Conservation (phyloP, 2,797 vertebrate genomes). For the Bucorvus abyssinicus region DNA sequence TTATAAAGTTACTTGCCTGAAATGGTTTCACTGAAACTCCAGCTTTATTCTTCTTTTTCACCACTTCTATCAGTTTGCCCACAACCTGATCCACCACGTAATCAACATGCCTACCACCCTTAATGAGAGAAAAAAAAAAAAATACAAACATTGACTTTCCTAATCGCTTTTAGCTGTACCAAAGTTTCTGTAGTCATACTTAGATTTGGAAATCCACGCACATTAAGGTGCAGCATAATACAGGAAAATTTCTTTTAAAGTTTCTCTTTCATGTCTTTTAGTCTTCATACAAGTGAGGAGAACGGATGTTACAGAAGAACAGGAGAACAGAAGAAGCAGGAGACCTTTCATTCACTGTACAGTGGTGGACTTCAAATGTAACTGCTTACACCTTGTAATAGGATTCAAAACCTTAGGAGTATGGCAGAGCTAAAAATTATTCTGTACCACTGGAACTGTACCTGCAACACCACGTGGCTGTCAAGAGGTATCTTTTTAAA, state of each 20-base stretch:
- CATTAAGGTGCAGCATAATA: not conserved
- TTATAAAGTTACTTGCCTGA: slow-evolving; percentile 77
- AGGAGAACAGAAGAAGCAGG: not conserved
- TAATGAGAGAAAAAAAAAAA: not conserved
- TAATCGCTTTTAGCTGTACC: not conserved
- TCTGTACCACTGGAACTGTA: not conserved
- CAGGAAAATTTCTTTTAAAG: not conserved
- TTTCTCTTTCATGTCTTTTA: not conserved
- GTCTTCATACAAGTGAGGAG: not conserved
- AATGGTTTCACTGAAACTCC: slow-evolving; percentile 91
- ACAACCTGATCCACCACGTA: slow-evolving; percentile 92
- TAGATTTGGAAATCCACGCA: not conserved
- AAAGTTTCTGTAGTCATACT: not conserved
- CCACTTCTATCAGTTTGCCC: slow-evolving; percentile 89
- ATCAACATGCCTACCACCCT: slow-evolving; percentile 90
- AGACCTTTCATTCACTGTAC: not conserved
- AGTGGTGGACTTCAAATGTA: not conserved
- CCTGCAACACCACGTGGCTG: not conserved
- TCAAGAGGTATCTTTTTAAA: not conserved
- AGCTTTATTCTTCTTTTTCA: slow-evolving; percentile 94
- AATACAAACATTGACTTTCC: not conserved
- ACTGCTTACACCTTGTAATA: not conserved
- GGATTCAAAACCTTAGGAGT: not conserved
- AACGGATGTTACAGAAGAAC: not conserved
- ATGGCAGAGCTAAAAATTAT: not conserved